These are phyloP conservation scores for Ceyx cyanopectus DNA, from an alignment of 2,113 vertebrate genomes.

Conservation along the genomic window DNA sequence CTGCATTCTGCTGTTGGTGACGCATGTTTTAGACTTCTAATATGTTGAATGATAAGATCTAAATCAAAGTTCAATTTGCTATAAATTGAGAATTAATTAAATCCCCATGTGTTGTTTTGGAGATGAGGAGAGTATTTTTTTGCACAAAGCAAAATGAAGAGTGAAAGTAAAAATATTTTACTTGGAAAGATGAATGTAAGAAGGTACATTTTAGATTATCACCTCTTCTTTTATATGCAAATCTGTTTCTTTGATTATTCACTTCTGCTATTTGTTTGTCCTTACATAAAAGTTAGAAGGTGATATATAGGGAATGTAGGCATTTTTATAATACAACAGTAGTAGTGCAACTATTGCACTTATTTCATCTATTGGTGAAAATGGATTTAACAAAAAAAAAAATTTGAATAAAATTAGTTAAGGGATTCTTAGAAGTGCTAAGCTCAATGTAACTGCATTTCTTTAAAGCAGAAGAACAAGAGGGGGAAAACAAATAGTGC, in stretches of 20 bases:
- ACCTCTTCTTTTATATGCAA: slow-evolving; percentile 42
- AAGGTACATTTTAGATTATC: slow-evolving; percentile 1
- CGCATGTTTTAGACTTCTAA: background rate
- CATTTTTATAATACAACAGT: background rate
- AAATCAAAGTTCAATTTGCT: slow-evolving; percentile 6
- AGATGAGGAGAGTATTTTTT: background rate
- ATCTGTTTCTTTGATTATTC: slow-evolving; percentile 26
- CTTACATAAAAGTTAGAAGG: background rate
- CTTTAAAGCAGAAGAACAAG: slow-evolving; percentile 51
- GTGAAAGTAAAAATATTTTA: background rate
- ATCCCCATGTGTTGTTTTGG: background rate
- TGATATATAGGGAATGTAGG: background rate
- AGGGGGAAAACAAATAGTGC: slow-evolving; percentile 55
- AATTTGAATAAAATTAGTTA: slow-evolving; percentile 27
- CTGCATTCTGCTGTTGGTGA: slow-evolving; percentile 17
- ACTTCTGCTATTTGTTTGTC: slow-evolving; percentile 16
- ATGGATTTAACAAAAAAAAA: slow-evolving; percentile 6
- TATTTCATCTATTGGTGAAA: background rate
- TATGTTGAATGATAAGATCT: background rate
- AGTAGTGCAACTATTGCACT: background rate
- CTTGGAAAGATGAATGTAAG: background rate
- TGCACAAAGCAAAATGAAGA: background rate
- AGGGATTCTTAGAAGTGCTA: background rate
- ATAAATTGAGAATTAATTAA: background rate
- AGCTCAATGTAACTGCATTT: background rate